A percentile compares a stretch with the other conserved stretches of the same genome.
Evolutionary conservation across 2,888 invertebrate species (phyloP).

Genomic region (Catonia carolina): DNA sequence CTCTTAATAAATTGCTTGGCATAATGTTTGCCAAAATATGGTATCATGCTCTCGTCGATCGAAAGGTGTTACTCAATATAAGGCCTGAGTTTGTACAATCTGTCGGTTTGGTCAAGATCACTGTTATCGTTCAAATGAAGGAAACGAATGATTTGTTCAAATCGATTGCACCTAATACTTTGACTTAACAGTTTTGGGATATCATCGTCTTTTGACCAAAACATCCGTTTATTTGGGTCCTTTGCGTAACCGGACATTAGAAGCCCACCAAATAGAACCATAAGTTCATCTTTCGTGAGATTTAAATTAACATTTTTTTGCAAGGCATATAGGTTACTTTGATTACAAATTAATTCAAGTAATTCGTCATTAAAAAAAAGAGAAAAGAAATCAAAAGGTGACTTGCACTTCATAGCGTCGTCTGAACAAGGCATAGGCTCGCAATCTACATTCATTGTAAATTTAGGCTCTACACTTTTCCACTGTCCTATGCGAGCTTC

Average conservation of each 20-base stretch:
- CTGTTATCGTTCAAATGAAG: constrained; percentile 12
- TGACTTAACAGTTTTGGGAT: constrained; percentile 9
- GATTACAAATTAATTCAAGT: constrained; percentile 15
- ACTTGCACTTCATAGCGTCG: constrained; percentile 19
- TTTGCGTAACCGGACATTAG: constrained; percentile 18
- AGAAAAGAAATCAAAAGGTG: constrained; percentile 16
- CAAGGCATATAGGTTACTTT: constrained; percentile 18
- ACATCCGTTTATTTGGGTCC: constrained; percentile 16
- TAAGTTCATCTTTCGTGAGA: constrained; percentile 18
- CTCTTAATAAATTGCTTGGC: constrained; percentile 18
- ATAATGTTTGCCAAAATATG: constrained; percentile 19
- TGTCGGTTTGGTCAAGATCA: not conserved
- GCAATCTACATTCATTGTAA: not conserved
- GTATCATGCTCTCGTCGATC: constrained; percentile 19
- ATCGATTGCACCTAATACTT: constrained; percentile 15
- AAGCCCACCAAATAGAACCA: constrained; percentile 14
- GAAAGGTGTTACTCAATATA: not conserved
- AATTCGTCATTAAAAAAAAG: constrained; percentile 14
- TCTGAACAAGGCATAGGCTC: constrained; percentile 14
- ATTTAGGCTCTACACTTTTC: constrained; percentile 8
- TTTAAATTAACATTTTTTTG: constrained; percentile 19
- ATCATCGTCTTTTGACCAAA: constrained; percentile 13
- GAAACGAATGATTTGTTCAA: constrained; percentile 4
- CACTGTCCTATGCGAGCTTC: constrained; percentile 15
- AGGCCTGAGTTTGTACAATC: not conserved